A percentile compares a stretch with the other conserved stretches of the same genome.
Conservation (phyloP, 2,888 invertebrate genomes). For the Busseola fusca region DNA sequence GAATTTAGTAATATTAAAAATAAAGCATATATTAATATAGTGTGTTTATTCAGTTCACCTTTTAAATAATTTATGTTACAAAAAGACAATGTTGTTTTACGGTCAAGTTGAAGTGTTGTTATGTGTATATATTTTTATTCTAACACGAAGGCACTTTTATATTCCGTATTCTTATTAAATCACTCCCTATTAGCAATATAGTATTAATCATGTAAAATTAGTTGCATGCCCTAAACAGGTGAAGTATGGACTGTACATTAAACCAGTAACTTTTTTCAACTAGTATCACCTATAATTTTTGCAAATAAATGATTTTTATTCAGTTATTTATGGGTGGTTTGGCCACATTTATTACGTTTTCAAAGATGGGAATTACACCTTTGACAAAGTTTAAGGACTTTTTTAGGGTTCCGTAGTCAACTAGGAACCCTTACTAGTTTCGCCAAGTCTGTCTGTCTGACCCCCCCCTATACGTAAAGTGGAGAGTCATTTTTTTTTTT, state of each 20-base stretch:
- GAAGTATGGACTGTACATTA: not conserved
- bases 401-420: no score
- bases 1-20: no score
- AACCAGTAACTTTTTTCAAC: not conserved
- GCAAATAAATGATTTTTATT: not conserved
- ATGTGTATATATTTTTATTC: not conserved
- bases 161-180: not conserved
- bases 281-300: not conserved
- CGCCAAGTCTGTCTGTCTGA: no score
- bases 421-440: no score
- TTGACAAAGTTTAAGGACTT: constrained; percentile 20
- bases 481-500: no score
- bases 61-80: not conserved
- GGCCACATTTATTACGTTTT: constrained; percentile 11
- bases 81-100: not conserved
- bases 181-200: not conserved
- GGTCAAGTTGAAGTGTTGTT: not conserved
- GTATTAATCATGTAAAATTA: not conserved
- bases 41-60: not conserved
- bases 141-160: not conserved
- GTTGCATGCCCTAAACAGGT: not conserved
- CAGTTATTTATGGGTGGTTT: constrained; percentile 23
- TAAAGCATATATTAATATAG: no score
- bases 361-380: not conserved
- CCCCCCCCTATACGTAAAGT: no score